Evolutionary conservation across 2,797 vertebrate genomes (phyloP).

Genomic region (Nothura maculosa): DNA sequence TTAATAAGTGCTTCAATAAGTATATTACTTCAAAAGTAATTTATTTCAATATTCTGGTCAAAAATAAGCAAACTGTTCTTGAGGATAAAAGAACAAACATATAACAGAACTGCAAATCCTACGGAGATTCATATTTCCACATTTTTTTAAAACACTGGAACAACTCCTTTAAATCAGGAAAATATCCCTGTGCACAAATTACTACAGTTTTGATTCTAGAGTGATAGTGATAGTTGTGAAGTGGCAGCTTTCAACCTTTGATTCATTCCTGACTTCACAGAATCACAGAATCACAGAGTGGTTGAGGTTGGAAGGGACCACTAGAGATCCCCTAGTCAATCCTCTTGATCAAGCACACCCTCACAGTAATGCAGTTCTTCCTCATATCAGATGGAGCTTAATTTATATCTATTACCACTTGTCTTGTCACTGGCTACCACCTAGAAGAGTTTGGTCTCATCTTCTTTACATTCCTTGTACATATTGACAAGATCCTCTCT

Average conservation of each 20-base stretch:
- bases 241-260: background rate
- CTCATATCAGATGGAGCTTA: no score
- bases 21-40: background rate
- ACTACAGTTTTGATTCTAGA: background rate
- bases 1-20: no score
- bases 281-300: no score
- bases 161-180: background rate
- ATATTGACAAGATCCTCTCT: no score
- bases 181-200: background rate
- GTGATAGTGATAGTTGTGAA: background rate
- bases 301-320: no score
- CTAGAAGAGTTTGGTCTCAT: no score
- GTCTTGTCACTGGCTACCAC: no score
- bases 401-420: no score
- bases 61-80: background rate
- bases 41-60: conserved; percentile 6
- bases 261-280: background rate
- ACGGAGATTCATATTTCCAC: background rate
- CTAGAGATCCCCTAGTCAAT: no score
- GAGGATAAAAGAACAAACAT: background rate
- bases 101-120: background rate
- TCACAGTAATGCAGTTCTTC: no score
- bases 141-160: background rate
- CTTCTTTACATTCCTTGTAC: no score
- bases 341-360: no score